These are phyloP conservation scores for Indri indri DNA, from an alignment of 2,113 vertebrate genomes.

Conservation along the genomic window DNA sequence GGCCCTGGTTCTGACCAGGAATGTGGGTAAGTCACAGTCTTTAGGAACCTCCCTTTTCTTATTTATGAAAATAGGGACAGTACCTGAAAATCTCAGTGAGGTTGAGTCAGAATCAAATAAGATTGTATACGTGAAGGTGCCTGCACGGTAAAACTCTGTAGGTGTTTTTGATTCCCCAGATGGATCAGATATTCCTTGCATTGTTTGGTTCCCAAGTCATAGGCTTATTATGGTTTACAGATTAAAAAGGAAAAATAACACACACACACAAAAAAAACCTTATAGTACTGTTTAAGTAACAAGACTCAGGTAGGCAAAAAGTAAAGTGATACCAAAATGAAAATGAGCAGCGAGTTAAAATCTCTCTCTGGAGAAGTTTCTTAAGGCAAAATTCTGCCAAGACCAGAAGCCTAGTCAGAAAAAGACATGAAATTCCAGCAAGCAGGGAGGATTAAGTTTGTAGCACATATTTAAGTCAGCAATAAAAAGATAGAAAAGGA, in stretches of 20 bases:
- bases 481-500: background rate
- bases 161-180: background rate
- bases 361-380: background rate
- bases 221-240: background rate
- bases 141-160: background rate
- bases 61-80: background rate
- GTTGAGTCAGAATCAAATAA: background rate
- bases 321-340: background rate
- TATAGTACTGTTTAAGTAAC: background rate
- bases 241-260: background rate
- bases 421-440: background rate
- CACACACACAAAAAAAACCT: background rate
- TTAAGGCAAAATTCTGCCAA: background rate
- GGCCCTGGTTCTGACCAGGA: background rate
- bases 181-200: background rate
- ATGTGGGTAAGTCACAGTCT: background rate
- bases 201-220: background rate
- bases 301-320: background rate
- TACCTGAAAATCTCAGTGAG: background rate
- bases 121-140: background rate
- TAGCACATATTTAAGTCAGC: background rate
- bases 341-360: background rate
- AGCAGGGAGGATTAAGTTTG: background rate
- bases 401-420: background rate
- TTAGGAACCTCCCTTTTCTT: background rate